Evolutionary conservation across 1,140 invertebrate genomes (phyloP).

Genomic region (Scaptomyza hsui): DNA sequence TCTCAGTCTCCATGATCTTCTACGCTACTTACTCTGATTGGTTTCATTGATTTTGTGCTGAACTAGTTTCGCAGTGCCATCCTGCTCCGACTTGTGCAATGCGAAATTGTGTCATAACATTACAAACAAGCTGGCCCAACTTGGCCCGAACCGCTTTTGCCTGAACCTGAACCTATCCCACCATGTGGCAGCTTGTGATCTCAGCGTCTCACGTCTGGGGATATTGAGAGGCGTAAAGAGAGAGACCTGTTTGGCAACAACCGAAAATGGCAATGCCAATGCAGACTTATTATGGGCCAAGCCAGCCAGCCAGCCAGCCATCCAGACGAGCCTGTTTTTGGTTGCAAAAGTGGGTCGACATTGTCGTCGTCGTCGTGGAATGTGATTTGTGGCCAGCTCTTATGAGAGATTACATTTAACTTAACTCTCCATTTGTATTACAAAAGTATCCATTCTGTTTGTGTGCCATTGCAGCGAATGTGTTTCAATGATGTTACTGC

Average conservation of each 20-base stretch:
- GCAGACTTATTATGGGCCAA: slow-evolving; percentile 69
- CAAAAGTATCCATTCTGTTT: slow-evolving; percentile 17
- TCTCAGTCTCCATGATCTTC: not conserved
- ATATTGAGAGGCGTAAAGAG: slow-evolving; percentile 12
- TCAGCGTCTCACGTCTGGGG: slow-evolving; percentile 33
- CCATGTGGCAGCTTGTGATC: slow-evolving; percentile 21
- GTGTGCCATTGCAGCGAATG: slow-evolving; percentile 68
- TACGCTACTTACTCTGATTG: slow-evolving; percentile 16
- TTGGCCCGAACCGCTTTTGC: slow-evolving; percentile 32
- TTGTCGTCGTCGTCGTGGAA: slow-evolving; percentile 47
- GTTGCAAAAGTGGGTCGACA: slow-evolving; percentile 63
- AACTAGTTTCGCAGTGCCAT: slow-evolving; percentile 29
- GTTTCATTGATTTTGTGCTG: slow-evolving; percentile 22
- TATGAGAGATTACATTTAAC: slow-evolving; percentile 26
- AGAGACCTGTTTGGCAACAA: slow-evolving; percentile 63
- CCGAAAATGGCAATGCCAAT: slow-evolving; percentile 46
- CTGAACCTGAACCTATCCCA: slow-evolving; percentile 76
- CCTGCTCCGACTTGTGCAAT: slow-evolving; percentile 15
- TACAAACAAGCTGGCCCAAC: slow-evolving; percentile 64
- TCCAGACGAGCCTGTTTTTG: slow-evolving; percentile 72
- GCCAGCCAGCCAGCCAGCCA: slow-evolving; percentile 20
- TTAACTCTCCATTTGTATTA: slow-evolving; percentile 5
- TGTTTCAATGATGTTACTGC: slow-evolving; percentile 83
- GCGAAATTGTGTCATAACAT: slow-evolving; percentile 73
- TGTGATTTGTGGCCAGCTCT: slow-evolving; percentile 64